A percentile compares a stretch with the other conserved stretches of the same genome.
Conservation (phyloP, 2,797 vertebrate species). For the Syndactyla subalaris region DNA sequence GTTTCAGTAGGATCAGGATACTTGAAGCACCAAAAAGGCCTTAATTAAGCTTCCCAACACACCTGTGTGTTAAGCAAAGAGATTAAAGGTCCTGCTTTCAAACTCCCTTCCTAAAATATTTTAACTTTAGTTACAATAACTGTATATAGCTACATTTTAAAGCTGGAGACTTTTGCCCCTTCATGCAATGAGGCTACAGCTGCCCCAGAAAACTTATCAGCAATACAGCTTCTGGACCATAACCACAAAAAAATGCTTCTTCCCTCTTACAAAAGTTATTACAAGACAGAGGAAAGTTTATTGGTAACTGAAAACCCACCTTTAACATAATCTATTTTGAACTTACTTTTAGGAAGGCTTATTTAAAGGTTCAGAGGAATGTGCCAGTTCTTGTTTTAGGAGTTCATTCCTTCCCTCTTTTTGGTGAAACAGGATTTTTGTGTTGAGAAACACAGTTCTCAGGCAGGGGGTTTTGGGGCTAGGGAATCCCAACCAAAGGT, state of each 20-base stretch:
- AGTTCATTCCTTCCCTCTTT: background rate
- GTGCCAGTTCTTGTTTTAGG: background rate
- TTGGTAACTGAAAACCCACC: background rate
- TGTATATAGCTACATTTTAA: background rate
- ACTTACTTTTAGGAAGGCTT: background rate
- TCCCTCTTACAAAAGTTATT: background rate
- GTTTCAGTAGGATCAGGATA: background rate
- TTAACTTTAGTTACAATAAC: background rate
- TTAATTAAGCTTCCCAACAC: background rate
- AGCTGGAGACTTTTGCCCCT: background rate
- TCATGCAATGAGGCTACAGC: background rate
- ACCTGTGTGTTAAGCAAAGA: background rate
- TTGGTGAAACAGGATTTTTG: background rate
- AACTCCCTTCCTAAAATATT: background rate
- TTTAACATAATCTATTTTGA: background rate
- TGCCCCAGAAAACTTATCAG: background rate
- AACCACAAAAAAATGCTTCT: background rate
- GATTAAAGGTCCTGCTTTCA: background rate
- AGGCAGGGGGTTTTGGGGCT: background rate
- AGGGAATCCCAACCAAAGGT: conserved; percentile 46
- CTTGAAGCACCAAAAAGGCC: background rate
- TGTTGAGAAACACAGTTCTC: background rate
- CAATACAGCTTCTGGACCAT: background rate
- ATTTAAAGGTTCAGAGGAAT: conserved; percentile 20
- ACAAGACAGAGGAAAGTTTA: background rate